Percentiles rank a stretch among this genome's conserved stretches.
Conservation (phyloP, 1,140 invertebrate genomes). For the Leptestheria dahalacensis region DNA sequence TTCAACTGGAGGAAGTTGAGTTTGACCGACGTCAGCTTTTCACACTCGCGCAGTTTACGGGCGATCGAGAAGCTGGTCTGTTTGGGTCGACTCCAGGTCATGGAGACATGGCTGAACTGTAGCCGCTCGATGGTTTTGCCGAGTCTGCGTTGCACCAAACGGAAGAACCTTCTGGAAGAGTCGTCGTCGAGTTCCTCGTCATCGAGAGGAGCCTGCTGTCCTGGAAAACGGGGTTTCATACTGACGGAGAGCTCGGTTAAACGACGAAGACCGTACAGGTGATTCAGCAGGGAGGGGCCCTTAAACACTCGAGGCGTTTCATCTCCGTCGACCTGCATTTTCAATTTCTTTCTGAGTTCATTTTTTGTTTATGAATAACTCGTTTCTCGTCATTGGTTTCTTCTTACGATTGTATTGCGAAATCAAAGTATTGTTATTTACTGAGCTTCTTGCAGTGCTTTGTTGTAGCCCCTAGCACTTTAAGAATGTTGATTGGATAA, state of each 20-base stretch:
- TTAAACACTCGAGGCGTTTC: neutral
- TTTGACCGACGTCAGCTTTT: neutral
- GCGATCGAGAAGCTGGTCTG: neutral
- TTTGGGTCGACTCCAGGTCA: constrained; percentile 4
- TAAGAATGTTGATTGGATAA: too few species aligned
- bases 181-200: neutral
- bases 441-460: too few species aligned
- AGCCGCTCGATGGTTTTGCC: constrained; percentile 1
- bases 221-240: neutral
- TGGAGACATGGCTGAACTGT: neutral
- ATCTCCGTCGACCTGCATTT: neutral
- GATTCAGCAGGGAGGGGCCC: neutral
- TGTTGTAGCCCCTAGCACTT: too few species aligned
- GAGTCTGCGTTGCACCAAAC: neutral
- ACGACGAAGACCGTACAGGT: neutral
- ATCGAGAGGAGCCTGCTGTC: neutral
- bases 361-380: too few species aligned
- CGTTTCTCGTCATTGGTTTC: too few species aligned
- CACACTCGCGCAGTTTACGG: constrained; percentile 5
- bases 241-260: neutral
- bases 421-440: too few species aligned
- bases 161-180: neutral
- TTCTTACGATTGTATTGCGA: too few species aligned
- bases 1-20: constrained; percentile 11
- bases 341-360: too few species aligned